Base-by-base conservation (phyloP, 2,797 vertebrate species). In the Argyrosomus regius region DNA sequence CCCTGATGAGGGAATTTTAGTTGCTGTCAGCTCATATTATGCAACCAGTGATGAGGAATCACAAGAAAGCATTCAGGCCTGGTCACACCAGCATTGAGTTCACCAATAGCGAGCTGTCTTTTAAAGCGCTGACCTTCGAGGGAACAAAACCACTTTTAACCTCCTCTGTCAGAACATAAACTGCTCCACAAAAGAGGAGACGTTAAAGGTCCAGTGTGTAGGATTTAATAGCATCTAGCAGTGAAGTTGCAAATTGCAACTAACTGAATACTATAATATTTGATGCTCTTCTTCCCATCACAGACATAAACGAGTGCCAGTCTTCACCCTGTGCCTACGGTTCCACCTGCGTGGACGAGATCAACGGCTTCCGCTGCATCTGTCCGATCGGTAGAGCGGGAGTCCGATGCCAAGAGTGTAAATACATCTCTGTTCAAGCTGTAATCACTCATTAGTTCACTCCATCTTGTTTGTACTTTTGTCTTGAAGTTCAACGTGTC, bases 251-350 rank as follows among this genome's bases (percentile, higher is more conserved):
- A 3, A 28, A 28, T 28, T 28, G 26, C 26, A 28, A 3, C 26
- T 28, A 28, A 28, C 31, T 31, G 31, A 31, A 6, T 2, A 9
- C 35, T 39, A 39, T 39, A 39, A 39, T 39, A 39, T 39, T 0
- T 68, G 8, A 43, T 58, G 35, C 26, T 41, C 1, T 5, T 68
- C 54, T 48, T 82, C 13, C 35, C 56, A 65, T 24, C 54, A 7
- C 82, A 99, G 98, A 99, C 90, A 96, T 99, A 5, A 97, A 99
- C 3, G 98, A 99, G 93, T 99, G 98, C 90, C 98, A 99, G 95
- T 99, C 98, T 2, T 98, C 97, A 0, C 98, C 98, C 17, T 99
- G 98, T 62, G 96, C 97, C 20, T 99, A 98, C 0, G 98, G 98
- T 43, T 95, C 98, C 89, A 98, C 98, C 2, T 99, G 98, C 28